phyloP scores from a whole-genome alignment of 2,888 invertebrate species.

The Dimorphilus gyrociliatus region DNA sequence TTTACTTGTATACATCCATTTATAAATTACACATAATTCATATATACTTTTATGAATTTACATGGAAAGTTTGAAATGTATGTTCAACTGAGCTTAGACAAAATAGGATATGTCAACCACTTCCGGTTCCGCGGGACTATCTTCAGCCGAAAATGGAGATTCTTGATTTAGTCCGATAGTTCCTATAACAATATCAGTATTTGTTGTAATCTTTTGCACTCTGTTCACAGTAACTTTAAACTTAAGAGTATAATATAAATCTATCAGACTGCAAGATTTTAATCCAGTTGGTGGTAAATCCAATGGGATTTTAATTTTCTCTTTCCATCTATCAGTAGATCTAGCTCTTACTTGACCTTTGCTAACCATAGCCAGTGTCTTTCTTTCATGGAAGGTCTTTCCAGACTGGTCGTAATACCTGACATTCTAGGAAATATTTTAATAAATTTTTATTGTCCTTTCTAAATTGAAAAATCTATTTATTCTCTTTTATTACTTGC shows the following conservation, averaged over 20 bases:
- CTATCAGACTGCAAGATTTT: conserved; percentile 6
- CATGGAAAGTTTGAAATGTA: too few relatives aligned
- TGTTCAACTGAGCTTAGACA: too few relatives aligned
- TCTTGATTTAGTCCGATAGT: too few relatives aligned
- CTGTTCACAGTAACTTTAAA: too few relatives aligned
- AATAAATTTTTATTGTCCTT: not conserved
- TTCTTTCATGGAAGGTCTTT: conserved; percentile 4
- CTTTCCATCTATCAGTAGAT: conserved; percentile 4
- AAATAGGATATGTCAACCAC: too few relatives aligned
- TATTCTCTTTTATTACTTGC: conserved; percentile 3
- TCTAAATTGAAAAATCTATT: not conserved
- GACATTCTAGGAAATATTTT: conserved; percentile 4
- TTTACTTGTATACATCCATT: too few relatives aligned
- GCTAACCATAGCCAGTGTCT: conserved; percentile 1
- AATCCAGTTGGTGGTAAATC: conserved; percentile 5
- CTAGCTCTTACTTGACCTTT: conserved; percentile 5
- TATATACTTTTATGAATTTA: too few relatives aligned
- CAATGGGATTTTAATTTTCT: conserved; percentile 4
- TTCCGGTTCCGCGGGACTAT: too few relatives aligned
- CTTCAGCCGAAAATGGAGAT: too few relatives aligned
- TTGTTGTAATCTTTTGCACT: too few relatives aligned
- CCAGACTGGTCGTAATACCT: conserved; percentile 4
- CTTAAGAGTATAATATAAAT: conserved; percentile 6
- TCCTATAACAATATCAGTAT: too few relatives aligned
- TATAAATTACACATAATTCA: too few relatives aligned